These are phyloP conservation scores for Strigops habroptila DNA, from an alignment of 2,113 vertebrate genomes.

Conservation along the genomic window DNA sequence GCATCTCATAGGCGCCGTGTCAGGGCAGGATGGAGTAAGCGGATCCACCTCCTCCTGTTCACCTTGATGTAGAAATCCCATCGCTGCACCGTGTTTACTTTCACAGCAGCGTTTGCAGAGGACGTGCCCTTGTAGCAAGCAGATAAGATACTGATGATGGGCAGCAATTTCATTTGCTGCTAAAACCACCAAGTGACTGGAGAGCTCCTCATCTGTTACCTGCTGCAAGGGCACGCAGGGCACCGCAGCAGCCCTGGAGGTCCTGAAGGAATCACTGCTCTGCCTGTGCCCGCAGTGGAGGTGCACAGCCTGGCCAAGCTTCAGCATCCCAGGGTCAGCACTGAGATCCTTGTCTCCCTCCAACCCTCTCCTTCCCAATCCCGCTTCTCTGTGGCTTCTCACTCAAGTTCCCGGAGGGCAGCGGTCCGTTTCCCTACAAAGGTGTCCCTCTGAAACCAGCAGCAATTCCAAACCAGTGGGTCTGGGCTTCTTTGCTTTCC, in stretches of 20 bases:
- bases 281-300: background rate
- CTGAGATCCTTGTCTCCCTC: rapidly evolving
- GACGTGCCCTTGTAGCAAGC: background rate
- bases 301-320: no score
- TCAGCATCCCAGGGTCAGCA: background rate
- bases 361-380: rapidly evolving
- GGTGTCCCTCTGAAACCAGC: background rate
- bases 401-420: background rate
- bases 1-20: background rate
- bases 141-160: background rate
- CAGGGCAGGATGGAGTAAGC: background rate
- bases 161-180: background rate
- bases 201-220: background rate
- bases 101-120: background rate
- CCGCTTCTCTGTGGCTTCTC: background rate
- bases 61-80: background rate
- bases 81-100: background rate
- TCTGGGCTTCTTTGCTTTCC: background rate
- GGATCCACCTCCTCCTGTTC: background rate
- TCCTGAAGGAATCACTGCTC: background rate
- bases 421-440: background rate
- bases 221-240: background rate
- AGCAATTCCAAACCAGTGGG: rapidly evolving
- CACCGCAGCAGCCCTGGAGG: background rate
- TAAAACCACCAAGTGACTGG: background rate